A percentile compares a stretch with the other conserved stretches of the same genome.
These are phyloP conservation scores for Horisme vitalbata DNA, from an alignment of 2,888 invertebrate species.

Conservation along the genomic window DNA sequence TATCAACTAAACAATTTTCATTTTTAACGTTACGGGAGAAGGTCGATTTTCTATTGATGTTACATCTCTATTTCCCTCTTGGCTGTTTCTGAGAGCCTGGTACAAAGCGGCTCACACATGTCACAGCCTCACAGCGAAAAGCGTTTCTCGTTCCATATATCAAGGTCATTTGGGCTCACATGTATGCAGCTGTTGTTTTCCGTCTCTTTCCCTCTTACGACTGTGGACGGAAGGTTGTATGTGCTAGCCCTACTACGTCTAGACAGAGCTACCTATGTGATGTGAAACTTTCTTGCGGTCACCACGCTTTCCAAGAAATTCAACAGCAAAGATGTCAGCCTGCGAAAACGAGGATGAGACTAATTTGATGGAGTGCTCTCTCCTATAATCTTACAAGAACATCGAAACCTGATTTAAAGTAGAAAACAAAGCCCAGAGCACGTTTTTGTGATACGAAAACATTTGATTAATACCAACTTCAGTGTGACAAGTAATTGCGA, in stretches of 20 bases:
- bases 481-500: too few species aligned
- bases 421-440: too few species aligned
- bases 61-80: slow-evolving; percentile 33
- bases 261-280: slow-evolving; percentile 54
- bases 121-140: slow-evolving; percentile 58
- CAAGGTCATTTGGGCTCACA: slow-evolving; percentile 70
- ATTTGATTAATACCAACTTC: too few species aligned
- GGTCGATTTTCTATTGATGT: slow-evolving; percentile 30
- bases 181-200: slow-evolving; percentile 52
- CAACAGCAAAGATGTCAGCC: slow-evolving; percentile 37
- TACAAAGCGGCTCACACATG: slow-evolving; percentile 67
- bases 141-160: slow-evolving; percentile 66
- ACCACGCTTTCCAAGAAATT: slow-evolving; percentile 52
- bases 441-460: too few species aligned
- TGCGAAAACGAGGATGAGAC: slow-evolving; percentile 24
- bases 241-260: slow-evolving; percentile 47
- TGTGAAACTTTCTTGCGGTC: slow-evolving; percentile 65
- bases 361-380: neutral
- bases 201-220: slow-evolving; percentile 50
- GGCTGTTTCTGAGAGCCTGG: slow-evolving; percentile 62
- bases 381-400: neutral
- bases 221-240: slow-evolving; percentile 45
- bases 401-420: too few species aligned
- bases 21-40: slow-evolving; percentile 23
- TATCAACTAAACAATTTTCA: slow-evolving; percentile 23